Base-by-base conservation (phyloP, 1,140 invertebrate genomes). In the Antheraea pernyi region DNA sequence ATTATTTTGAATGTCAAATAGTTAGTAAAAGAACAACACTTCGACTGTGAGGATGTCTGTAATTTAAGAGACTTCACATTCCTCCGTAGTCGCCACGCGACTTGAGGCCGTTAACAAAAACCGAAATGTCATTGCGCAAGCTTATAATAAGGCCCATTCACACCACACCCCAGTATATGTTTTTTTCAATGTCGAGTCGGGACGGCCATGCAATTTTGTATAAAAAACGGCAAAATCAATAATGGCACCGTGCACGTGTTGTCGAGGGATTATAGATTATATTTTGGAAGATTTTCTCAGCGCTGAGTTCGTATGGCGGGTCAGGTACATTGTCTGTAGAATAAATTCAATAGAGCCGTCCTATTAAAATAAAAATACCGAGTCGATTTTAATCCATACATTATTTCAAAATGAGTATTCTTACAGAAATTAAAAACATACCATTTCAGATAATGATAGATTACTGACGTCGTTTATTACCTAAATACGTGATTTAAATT, bases 221-320 rank as follows among this genome's bases (percentile, higher is more conserved):
- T 74, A 91, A 91, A 91, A 91, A 91, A 91, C 87, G 80, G 81
- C 86, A 91, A 91, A 91, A 91, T 91, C 89, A 91, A 91, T 91
- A 91, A 91, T 91, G 80, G 88, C 78, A 71, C 66, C 76, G 83
- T 89, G 87, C 89, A 91, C 88, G 89, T 91, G 89, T 91, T 91
- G 83, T 70, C 84, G 82, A 85, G 82, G 89, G 87, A 91, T 91
- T 91, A 91, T 89, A 89, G 88, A 91, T 91, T 89, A 83, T 80
- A 80, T 88, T 85, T 84, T 79, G 73, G 81, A 85, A 86, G 88
- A 91, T 90, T 91, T 91, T 91, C 89, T 89, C 88, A 91, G 81
- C 81, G 83, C 76, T 82, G 72, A 77, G 79, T 78, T 76, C 71
- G 66, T 71, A 81, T 79, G 74, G 82, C 79, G 80, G 74, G 78